Evolutionary conservation across 2,888 invertebrate genomes (phyloP), one percentile per base, ranked within the genome.

Genomic region (Heteropelma amictum): DNA sequence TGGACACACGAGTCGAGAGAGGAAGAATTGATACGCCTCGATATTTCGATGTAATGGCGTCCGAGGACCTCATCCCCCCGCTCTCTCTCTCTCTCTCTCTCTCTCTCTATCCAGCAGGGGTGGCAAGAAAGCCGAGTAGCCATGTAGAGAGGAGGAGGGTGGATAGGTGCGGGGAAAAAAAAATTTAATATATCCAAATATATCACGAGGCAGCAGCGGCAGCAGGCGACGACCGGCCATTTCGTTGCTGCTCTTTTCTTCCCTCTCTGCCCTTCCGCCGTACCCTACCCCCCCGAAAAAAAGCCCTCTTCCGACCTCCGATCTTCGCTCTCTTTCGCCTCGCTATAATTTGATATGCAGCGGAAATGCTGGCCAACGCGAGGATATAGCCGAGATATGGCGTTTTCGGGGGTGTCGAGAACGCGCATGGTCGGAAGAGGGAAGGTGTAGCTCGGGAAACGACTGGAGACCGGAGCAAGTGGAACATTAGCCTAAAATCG

Each of bases 131-230:
- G 64, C 38, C 23, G 51, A 26, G 60, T 54, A 35, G 67, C 49
- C 63, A 26, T 47, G 35, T 56, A 26, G 61, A 49, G 35, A 40
- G 40, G 45, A n/a, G n/a, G n/a, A n/a, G n/a, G n/a, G n/a, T n/a
- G n/a, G n/a, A n/a, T n/a, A n/a, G n/a, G n/a, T n/a, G n/a, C n/a
- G n/a, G n/a, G 61, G 42, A 61, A 82, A 87, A 87, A 86, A 88
- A 88, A 88, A 86, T 88, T 88, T 88, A 88, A 88, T 88, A 88
- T 88, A 88, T 88, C 88, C 87, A 88, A 87, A 88, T 88, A 88
- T 88, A 88, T 88, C 87, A 87, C 83, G 76, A 61, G 71, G 82
- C 84, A 79, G 82, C 84, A 79, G 78, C 86, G 83, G 84, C 86
- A 86, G 87, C 85, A 84, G 87, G 85, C 84, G 86, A 84, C 84